phyloP scores from a whole-genome alignment of 1,140 invertebrate species.

The Orchestia grillus region DNA sequence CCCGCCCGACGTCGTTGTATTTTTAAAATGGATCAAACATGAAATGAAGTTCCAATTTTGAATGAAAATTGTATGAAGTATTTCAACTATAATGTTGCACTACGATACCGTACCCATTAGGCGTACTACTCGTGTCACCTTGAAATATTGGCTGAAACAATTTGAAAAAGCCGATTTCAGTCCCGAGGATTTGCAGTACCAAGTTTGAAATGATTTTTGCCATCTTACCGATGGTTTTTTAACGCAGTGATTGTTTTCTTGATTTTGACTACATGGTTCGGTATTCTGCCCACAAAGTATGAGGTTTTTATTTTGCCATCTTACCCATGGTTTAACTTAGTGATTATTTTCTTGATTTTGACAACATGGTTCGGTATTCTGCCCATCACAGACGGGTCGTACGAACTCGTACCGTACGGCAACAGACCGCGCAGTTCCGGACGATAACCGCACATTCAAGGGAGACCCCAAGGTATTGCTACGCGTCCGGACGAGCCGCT shows the following conservation, averaged over 20 bases:
- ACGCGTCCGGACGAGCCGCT: neutral
- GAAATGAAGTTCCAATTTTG: neutral
- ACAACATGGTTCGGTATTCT: slow-evolving; percentile 62
- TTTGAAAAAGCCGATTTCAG: neutral
- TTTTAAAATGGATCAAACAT: neutral
- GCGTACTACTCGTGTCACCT: neutral
- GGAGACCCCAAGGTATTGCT: slow-evolving; percentile 87
- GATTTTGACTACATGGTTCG: slow-evolving; percentile 61
- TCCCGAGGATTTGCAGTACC: neutral
- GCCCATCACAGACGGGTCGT: slow-evolving; percentile 86
- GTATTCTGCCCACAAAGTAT: slow-evolving; percentile 68
- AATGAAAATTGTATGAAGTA: neutral
- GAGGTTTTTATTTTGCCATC: neutral
- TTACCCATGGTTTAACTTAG: neutral
- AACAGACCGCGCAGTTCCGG: slow-evolving; percentile 87
- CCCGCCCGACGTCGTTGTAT: neutral
- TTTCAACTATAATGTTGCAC: neutral
- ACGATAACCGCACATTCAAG: slow-evolving; percentile 94
- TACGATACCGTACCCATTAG: neutral
- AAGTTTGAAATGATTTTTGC: neutral
- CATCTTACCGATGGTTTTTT: neutral
- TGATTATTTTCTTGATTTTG: slow-evolving; percentile 36
- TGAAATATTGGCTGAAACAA: neutral
- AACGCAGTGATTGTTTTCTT: slow-evolving; percentile 13
- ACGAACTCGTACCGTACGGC: slow-evolving; percentile 94